A percentile compares a stretch with the other conserved stretches of the same genome.
These are phyloP conservation scores for Karalla daura DNA, from an alignment of 2,797 vertebrate genomes.

Conservation along the genomic window DNA sequence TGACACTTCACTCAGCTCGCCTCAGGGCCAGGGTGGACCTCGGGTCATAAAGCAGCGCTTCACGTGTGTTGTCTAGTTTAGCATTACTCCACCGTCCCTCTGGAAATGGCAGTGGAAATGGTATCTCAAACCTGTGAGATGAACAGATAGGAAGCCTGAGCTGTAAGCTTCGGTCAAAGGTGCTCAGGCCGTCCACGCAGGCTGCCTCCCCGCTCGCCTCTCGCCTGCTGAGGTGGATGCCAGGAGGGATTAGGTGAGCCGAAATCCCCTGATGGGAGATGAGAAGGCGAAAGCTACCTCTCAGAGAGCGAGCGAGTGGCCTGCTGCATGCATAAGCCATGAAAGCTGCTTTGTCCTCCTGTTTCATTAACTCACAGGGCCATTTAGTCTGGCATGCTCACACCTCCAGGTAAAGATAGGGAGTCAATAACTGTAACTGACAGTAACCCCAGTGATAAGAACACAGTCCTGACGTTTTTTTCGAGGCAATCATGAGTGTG, in stretches of 20 bases:
- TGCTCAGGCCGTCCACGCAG: constrained; percentile 37
- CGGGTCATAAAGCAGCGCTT: constrained; percentile 41
- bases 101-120: constrained; percentile 26
- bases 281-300: constrained; percentile 67
- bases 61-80: constrained; percentile 44
- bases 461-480: constrained; percentile 4
- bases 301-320: constrained; percentile 62
- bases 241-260: constrained; percentile 76
- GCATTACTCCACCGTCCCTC: constrained; percentile 32
- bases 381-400: constrained; percentile 33
- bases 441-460: constrained; percentile 6
- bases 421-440: constrained; percentile 3
- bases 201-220: constrained; percentile 33
- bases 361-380: constrained; percentile 45
- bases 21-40: not conserved
- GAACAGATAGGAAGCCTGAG: constrained; percentile 49
- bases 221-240: constrained; percentile 65
- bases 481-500: not conserved
- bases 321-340: constrained; percentile 56
- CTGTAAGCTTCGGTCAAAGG: constrained; percentile 63
- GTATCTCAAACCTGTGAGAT: constrained; percentile 46
- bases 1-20: constrained; percentile 20
- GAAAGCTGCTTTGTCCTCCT: constrained; percentile 79
- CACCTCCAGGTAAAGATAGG: constrained; percentile 35
- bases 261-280: constrained; percentile 71